Conservation (phyloP, 2,797 vertebrate species). For the Mastacembelus armatus region DNA sequence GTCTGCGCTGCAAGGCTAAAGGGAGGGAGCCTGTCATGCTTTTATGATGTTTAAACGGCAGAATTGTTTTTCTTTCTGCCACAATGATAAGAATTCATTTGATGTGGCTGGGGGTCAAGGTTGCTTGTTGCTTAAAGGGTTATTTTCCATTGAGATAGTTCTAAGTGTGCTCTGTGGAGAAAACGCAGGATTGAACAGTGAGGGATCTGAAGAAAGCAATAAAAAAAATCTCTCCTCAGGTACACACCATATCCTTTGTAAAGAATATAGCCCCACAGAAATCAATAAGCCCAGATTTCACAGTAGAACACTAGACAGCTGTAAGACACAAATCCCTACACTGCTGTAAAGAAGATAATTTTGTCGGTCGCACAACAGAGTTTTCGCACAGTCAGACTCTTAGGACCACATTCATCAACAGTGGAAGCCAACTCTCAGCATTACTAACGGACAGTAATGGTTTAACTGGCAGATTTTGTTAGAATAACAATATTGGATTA, state of each 20-base stretch:
- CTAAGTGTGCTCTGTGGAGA: neutral
- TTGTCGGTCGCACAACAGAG: conserved; percentile 28
- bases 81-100: conserved; percentile 58
- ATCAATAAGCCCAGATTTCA: conserved; percentile 76
- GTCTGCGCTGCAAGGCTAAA: conserved; percentile 38
- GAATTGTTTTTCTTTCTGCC: conserved; percentile 65
- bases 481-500: neutral
- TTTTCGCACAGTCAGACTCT: conserved; percentile 40
- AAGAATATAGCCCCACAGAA: conserved; percentile 56
- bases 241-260: conserved; percentile 51
- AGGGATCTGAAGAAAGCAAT: conserved; percentile 45
- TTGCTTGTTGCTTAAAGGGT: conserved; percentile 38
- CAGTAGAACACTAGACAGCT: conserved; percentile 60
- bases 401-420: neutral
- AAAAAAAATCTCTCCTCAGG: conserved; percentile 42
- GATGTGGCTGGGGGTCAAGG: conserved; percentile 54
- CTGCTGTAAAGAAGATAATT: conserved; percentile 53
- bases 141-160: conserved; percentile 40
- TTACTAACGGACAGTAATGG: neutral
- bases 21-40: conserved; percentile 52
- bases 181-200: conserved; percentile 50
- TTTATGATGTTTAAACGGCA: conserved; percentile 63
- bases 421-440: conserved; percentile 2
- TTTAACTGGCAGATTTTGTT: conserved; percentile 1
- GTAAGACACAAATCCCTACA: conserved; percentile 63